Evolutionary conservation across 2,797 vertebrate species (phyloP).

Genomic region (Atherinosoma microstoma): DNA sequence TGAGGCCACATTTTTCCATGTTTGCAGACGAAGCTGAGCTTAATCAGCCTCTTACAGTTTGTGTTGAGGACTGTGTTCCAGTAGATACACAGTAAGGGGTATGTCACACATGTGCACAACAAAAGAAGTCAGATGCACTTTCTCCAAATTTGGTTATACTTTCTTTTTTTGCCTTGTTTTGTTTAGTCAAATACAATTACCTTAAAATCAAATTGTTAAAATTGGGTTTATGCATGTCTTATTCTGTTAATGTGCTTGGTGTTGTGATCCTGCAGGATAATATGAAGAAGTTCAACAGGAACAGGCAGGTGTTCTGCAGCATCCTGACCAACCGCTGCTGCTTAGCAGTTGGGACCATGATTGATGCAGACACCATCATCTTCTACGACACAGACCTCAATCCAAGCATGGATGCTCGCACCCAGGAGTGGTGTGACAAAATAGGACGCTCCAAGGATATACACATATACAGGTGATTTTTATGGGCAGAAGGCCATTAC

Average conservation of each 20-base stretch:
- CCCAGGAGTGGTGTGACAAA: slow-evolving; percentile 95
- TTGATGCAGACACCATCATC: slow-evolving; percentile 93
- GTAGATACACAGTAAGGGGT: no score
- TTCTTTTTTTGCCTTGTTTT: no score
- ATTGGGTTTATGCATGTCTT: no score
- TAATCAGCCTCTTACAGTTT: no score
- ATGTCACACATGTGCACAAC: no score
- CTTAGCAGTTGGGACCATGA: slow-evolving; percentile 88
- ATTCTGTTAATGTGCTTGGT: neutral
- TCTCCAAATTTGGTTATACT: no score
- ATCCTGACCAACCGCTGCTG: slow-evolving; percentile 94
- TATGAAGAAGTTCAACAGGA: slow-evolving; percentile 92
- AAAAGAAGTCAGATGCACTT: no score
- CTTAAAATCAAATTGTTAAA: no score
- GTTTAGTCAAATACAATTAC: no score
- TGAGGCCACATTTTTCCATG: no score
- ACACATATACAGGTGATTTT: slow-evolving; percentile 92
- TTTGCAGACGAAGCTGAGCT: no score
- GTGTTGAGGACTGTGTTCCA: no score
- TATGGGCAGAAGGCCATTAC: neutral
- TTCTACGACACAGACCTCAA: slow-evolving; percentile 96
- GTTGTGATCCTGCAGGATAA: slow-evolving; percentile 81
- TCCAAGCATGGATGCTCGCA: slow-evolving; percentile 92
- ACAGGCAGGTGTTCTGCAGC: slow-evolving; percentile 91
- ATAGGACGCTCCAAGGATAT: slow-evolving; percentile 95